Evolutionary conservation across 1,140 invertebrate species (phyloP), one percentile per base, ranked within the genome.

Genomic region (Calliopsis andreniformis): DNA sequence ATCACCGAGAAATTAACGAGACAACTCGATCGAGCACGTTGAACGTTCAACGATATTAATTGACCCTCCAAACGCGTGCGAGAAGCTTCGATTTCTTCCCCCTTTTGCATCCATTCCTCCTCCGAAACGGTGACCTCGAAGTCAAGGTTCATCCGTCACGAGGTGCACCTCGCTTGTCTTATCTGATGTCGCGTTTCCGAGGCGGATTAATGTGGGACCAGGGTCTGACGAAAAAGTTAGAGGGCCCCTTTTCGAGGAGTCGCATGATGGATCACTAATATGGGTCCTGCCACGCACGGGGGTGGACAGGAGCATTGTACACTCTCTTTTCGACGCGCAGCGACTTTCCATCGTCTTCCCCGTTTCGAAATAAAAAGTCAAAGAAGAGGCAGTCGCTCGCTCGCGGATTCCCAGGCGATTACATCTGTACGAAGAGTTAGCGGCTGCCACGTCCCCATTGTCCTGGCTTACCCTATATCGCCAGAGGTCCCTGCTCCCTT

Each of bases 261-360:
- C 56, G 55, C 79, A 76, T 90, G 89, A 90, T 90, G 86, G 89
- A 90, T 90, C 87, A 87, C 89, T 90, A 90, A 90, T 89, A 88
- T 87, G 85, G 83, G 82, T 64, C 78, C 79, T 66, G 82, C 42
- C 53, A 64, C 56, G 51, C 47, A 66, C 43, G 43, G 18, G 53
- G 55, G 53, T 20, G 35, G 56, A 53, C 14, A 43, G 8, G 45
- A 51, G 51, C 39, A 88, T 89, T 88, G 84, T 87, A n/a, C 69
- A 20, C 49, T 12, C 14, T 83, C 35, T 61, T 79, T 82, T 67
- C 58, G 59, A 76, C 80, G 78, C 64, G 23, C 75, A 59, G 56
- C 76, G 61, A 53, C 62, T 71, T 35, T 45, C 23, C 62, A 25
- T 23, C 45, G 45, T 61, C 39, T 28, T 20, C 35, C 30, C 23